Conservation (phyloP, 2,888 invertebrate species). For the Drosophila limbata region DNA sequence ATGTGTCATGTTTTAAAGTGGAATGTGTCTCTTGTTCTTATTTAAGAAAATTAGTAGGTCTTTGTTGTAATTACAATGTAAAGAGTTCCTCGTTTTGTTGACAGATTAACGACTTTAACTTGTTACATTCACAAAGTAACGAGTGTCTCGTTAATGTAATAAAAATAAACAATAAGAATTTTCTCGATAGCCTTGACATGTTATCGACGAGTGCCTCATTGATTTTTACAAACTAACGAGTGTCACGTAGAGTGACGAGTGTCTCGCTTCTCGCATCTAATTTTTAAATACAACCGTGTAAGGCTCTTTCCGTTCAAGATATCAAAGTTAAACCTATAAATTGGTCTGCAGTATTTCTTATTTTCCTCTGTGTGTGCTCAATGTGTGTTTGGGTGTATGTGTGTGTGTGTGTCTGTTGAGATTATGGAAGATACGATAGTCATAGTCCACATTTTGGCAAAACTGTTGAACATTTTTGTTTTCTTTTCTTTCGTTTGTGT, state of each 20-base stretch:
- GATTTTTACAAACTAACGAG: neutral
- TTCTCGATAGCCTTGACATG: neutral
- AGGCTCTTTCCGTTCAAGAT: slow-evolving; percentile 25
- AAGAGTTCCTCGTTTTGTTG: neutral
- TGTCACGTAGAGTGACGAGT: neutral
- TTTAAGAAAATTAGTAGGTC: no score
- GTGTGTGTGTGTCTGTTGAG: slow-evolving; percentile 53
- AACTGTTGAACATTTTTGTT: slow-evolving; percentile 72
- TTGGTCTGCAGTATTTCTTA: slow-evolving; percentile 5
- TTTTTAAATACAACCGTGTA: slow-evolving; percentile 27
- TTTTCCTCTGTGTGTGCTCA: slow-evolving; percentile 22
- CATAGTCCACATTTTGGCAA: slow-evolving; percentile 85
- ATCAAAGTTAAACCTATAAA: slow-evolving; percentile 11
- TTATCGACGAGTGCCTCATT: neutral
- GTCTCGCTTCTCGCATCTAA: neutral
- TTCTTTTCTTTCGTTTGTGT: slow-evolving; percentile 22
- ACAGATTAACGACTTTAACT: neutral
- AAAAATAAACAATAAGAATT: neutral
- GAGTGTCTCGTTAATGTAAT: neutral
- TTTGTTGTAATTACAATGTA: neutral
- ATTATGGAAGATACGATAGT: slow-evolving; percentile 85
- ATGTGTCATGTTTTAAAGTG: no score
- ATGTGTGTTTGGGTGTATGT: slow-evolving; percentile 22
- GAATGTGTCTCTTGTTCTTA: no score
- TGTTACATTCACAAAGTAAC: neutral